Percentiles rank a stretch among this genome's conserved stretches.
phyloP scores from a whole-genome alignment of 2,888 invertebrate genomes.

The Dryadula phaetusa region DNA sequence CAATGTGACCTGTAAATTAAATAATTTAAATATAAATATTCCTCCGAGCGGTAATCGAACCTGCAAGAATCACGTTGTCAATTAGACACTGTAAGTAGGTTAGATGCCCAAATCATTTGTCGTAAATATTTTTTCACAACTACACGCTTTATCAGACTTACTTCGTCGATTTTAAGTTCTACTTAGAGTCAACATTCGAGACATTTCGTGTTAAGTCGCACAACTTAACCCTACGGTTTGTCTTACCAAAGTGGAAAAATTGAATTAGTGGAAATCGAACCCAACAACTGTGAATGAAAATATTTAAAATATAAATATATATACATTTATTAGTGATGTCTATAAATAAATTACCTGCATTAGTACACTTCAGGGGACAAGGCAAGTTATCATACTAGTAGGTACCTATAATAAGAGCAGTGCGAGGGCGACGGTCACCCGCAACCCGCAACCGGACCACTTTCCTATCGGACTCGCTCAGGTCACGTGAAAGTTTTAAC shows the following conservation, averaged over 20 bases:
- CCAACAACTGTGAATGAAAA: too few species aligned
- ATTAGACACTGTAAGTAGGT: neutral
- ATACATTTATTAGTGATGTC: neutral
- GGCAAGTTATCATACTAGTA: slow-evolving; percentile 47
- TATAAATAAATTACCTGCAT: slow-evolving; percentile 31
- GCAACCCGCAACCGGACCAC: slow-evolving; percentile 46
- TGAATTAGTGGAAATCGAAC: too few species aligned
- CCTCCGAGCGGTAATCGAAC: neutral
- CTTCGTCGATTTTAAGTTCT: too few species aligned
- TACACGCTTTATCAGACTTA: too few species aligned
- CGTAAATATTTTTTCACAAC: too few species aligned
- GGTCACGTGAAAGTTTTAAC: slow-evolving; percentile 52
- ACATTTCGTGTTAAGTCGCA: too few species aligned
- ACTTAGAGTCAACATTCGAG: too few species aligned
- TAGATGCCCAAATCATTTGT: too few species aligned
- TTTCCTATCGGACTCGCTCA: slow-evolving; percentile 48
- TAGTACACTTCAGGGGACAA: slow-evolving; percentile 48
- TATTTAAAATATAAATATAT: too few species aligned
- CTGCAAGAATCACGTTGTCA: neutral
- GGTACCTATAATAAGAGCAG: slow-evolving; percentile 49
- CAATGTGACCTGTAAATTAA: too few species aligned
- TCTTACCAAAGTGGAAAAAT: too few species aligned
- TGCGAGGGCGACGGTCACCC: slow-evolving; percentile 53
- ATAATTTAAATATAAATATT: neutral
- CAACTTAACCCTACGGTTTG: too few species aligned